Evolutionary conservation across 2,113 vertebrate species (phyloP).

Genomic region (Urocynchramus pylzowi): DNA sequence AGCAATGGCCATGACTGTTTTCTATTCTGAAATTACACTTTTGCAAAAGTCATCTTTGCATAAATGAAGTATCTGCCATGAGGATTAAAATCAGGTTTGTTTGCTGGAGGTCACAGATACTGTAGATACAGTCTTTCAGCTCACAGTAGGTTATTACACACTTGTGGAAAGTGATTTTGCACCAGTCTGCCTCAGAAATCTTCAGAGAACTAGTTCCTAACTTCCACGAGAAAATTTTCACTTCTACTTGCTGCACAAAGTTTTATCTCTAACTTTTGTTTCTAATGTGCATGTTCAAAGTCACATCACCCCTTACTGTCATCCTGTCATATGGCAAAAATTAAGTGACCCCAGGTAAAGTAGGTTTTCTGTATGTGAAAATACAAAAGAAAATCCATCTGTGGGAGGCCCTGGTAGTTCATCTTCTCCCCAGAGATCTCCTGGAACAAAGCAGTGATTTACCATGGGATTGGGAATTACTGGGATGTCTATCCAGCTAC

Average conservation of each 20-base stretch:
- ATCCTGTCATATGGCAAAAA: not conserved
- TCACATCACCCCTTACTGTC: not conserved
- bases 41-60: not conserved
- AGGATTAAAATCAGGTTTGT: not conserved
- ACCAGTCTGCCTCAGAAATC: not conserved
- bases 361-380: not conserved
- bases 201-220: not conserved
- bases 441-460: not conserved
- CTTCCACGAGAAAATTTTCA: not conserved
- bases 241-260: not conserved
- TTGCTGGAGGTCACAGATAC: not conserved
- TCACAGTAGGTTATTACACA: not conserved
- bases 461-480: not conserved
- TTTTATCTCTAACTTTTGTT: not conserved
- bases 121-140: not conserved
- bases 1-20: not conserved
- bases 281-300: fast-evolving
- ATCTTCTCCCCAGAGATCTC: not conserved
- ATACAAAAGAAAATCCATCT: not conserved
- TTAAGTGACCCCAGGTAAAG: not conserved
- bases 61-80: not conserved
- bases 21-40: not conserved
- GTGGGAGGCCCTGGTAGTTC: not conserved
- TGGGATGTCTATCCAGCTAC: not conserved
- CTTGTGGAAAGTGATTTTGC: not conserved